Evolutionary conservation across 2,888 invertebrate species (phyloP).

Genomic region (Corbicula japonica): DNA sequence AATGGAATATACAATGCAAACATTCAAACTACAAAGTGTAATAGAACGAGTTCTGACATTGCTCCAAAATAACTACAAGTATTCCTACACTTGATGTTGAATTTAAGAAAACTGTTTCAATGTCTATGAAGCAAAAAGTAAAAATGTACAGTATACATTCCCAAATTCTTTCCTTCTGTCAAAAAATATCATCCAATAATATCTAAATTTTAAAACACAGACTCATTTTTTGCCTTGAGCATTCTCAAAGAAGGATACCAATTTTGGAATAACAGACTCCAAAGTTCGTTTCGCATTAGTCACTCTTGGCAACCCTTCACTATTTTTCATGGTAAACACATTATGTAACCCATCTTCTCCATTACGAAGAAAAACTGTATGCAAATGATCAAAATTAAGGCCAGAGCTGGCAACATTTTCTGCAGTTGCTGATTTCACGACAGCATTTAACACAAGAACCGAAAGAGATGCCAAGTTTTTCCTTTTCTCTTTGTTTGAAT

Average conservation of each 20-base stretch:
- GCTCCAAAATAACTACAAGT: too few species aligned
- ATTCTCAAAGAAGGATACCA: not conserved
- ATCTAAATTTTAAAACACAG: not conserved
- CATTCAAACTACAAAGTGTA: too few species aligned
- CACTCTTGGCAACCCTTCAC: conserved; percentile 2
- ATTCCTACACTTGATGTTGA: too few species aligned
- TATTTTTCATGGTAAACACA: not conserved
- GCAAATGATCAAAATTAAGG: not conserved
- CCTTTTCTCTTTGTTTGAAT: not conserved
- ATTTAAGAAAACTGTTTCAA: too few species aligned
- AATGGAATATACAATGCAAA: too few species aligned
- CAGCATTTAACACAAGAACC: not conserved
- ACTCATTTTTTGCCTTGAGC: not conserved
- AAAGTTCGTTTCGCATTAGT: not conserved
- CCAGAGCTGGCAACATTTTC: not conserved
- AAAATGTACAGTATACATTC: too few species aligned
- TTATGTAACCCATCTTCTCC: not conserved
- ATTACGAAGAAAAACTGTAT: not conserved
- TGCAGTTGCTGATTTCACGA: not conserved
- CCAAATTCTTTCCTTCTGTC: not conserved
- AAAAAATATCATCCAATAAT: not conserved
- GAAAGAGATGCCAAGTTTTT: not conserved
- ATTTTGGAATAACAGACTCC: not conserved
- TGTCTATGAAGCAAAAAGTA: too few species aligned
- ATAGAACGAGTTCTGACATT: too few species aligned